Base-by-base conservation (phyloP, 1,140 invertebrate species). In the Notospermus geniculatus region DNA sequence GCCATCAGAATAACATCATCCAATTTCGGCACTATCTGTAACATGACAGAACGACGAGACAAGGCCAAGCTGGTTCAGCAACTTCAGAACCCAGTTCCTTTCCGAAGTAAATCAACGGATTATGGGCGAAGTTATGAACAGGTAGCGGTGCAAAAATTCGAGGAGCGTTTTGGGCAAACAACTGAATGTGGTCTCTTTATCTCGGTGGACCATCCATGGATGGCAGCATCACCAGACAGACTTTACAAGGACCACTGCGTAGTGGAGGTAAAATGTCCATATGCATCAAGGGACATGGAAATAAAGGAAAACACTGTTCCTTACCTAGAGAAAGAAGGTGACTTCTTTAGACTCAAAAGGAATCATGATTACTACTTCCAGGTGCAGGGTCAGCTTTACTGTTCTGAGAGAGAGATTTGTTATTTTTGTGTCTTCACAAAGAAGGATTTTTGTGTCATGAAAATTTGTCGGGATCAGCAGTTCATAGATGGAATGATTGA, bases 21-120 rank as follows among this genome's bases (percentile, higher is more conserved):
- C 13, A 64, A 54, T n/a, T 71, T 67, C 64, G 69, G 67, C 1
- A 57, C 54, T 13, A 69, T 69, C 25, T 64, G 64, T 23, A 70
- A 68, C 54, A 59, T 63, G 19, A 66, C 64, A 13, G 59, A 64
- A 5, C n/a, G 29, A 58, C 66, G 64, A 4, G 36, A 71, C 57
- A 36, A 45, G 27, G n/a, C 13, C 11, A 67, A 63, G 54, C 32
- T 68, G 9, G 65, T 64, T 45, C 27, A 52, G 5, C 53, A 52
- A 56, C 28, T 23, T 7, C 13, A 29, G 23, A 32, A 13, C 54
- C 11, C 11, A 13, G 19, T 19, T 13, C 11, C 11, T 13, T 43
- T 43, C 19, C 11, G 11, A 13, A 13, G 11, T 13, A 13, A 13
- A 43, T 11, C 39, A 43, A 43, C 39, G 39, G 19, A 43, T 43